These are phyloP conservation scores for Campoplex nolae DNA, from an alignment of 2,888 invertebrate genomes.

Conservation along the genomic window DNA sequence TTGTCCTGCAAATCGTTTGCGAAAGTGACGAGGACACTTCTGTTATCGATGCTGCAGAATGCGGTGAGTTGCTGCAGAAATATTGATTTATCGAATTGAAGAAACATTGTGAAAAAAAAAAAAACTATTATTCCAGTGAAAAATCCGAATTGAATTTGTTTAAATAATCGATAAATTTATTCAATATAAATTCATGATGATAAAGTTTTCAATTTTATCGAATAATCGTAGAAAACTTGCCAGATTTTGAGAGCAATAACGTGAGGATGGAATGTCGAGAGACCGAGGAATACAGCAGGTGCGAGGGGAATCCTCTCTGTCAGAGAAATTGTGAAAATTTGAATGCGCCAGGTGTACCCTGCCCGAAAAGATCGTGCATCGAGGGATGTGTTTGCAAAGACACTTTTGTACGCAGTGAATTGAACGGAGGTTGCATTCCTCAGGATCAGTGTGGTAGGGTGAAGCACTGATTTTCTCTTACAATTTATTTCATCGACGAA, in stretches of 20 bases:
- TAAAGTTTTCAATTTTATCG: background rate
- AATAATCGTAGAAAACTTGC: background rate
- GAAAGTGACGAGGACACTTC: constrained; percentile 44
- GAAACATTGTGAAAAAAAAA: background rate
- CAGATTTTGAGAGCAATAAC: background rate
- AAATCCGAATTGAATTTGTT: too few relatives aligned
- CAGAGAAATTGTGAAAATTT: constrained; percentile 73
- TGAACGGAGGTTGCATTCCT: constrained; percentile 63
- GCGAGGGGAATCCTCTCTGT: constrained; percentile 70
- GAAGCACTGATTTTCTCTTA: constrained; percentile 53
- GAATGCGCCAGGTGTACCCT: constrained; percentile 60
- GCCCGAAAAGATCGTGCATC: constrained; percentile 69
- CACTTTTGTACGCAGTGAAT: constrained; percentile 69
- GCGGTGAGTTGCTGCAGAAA: constrained; percentile 37
- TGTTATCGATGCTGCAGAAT: constrained; percentile 16
- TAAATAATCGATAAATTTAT: too few relatives aligned
- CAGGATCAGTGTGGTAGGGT: constrained; percentile 64
- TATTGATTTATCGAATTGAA: background rate
- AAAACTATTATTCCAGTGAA: too few relatives aligned
- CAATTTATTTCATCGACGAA: background rate
- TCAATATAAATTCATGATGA: too few relatives aligned
- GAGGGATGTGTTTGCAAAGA: constrained; percentile 73
- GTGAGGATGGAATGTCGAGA: constrained; percentile 58
- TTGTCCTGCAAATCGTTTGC: constrained; percentile 30
- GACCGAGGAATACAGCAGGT: constrained; percentile 68